Percentiles rank a stretch among this genome's conserved stretches.
phyloP scores from a whole-genome alignment of 2,113 vertebrate genomes.

The Ictidomys tridecemlineatus region DNA sequence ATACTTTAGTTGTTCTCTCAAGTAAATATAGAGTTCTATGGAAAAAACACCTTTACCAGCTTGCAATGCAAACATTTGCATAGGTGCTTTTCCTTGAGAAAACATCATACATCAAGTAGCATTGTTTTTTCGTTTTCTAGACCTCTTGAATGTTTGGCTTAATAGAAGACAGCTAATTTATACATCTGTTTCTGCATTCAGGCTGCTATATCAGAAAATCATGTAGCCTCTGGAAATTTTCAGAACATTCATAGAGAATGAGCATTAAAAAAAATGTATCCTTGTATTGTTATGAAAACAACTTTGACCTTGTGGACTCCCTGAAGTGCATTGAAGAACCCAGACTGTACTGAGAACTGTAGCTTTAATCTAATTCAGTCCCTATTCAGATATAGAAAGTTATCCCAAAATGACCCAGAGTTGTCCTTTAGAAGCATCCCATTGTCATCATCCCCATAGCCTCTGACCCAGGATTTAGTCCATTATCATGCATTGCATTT shows the following conservation, averaged over 20 bases:
- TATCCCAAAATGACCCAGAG: not conserved
- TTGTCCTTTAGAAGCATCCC: not conserved
- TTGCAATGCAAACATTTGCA: not conserved
- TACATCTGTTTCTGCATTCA: not conserved
- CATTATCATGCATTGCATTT: not conserved
- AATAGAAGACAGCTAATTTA: not conserved
- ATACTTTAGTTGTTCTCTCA: slow-evolving; percentile 34
- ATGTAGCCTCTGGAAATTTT: not conserved
- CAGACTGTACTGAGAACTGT: not conserved
- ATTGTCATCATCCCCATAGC: not conserved
- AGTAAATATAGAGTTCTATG: not conserved
- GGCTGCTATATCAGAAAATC: not conserved
- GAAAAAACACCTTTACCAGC: not conserved
- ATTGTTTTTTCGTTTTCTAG: slow-evolving; percentile 2
- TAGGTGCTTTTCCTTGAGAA: not conserved
- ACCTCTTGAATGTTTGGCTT: not conserved
- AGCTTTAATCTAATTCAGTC: not conserved
- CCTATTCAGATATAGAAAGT: not conserved
- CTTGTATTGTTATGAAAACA: not conserved
- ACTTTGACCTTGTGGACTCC: not conserved
- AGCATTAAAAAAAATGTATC: not conserved
- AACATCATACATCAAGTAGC: not conserved
- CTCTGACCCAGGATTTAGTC: not conserved
- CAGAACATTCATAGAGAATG: not conserved
- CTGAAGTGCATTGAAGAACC: not conserved